phyloP scores from a whole-genome alignment of 2,113 vertebrate genomes.

The Nothobranchius furzeri region DNA sequence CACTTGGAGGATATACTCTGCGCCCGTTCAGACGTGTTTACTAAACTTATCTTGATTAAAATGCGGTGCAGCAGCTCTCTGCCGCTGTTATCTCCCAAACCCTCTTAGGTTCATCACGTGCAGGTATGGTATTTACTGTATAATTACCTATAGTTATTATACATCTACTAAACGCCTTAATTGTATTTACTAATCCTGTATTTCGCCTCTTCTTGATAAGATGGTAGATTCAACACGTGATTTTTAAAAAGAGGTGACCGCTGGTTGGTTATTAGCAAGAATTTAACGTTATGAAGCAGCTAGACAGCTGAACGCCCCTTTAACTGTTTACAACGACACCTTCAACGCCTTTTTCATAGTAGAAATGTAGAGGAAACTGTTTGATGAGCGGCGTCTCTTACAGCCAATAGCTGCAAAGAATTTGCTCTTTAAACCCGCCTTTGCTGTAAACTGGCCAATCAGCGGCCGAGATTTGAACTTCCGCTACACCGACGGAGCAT shows the following conservation, averaged over 20 bases:
- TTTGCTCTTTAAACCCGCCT: constrained; percentile 31
- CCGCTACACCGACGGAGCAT: constrained; percentile 72
- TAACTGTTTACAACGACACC: constrained; percentile 22
- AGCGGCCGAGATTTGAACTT: constrained; percentile 61
- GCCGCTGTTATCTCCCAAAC: too few relatives aligned
- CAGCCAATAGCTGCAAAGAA: constrained; percentile 36
- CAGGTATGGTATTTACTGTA: too few relatives aligned
- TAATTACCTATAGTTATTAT: too few relatives aligned
- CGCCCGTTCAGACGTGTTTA: too few relatives aligned
- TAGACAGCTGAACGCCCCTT: not conserved
- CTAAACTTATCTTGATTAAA: too few relatives aligned
- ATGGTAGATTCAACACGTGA: not conserved
- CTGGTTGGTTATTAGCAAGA: not conserved
- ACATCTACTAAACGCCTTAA: too few relatives aligned
- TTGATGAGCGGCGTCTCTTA: constrained; percentile 10
- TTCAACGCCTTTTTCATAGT: constrained; percentile 44
- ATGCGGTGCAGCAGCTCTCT: not conserved
- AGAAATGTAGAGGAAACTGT: constrained; percentile 60
- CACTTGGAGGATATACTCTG: not conserved
- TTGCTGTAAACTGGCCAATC: constrained; percentile 47
- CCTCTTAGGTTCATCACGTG: too few relatives aligned
- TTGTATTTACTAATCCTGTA: too few relatives aligned
- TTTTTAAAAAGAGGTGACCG: not conserved
- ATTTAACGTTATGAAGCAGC: too few relatives aligned
- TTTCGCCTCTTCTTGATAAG: too few relatives aligned